Conservation (phyloP, 2,888 invertebrate species). For the Blastobasis lacticolella region DNA sequence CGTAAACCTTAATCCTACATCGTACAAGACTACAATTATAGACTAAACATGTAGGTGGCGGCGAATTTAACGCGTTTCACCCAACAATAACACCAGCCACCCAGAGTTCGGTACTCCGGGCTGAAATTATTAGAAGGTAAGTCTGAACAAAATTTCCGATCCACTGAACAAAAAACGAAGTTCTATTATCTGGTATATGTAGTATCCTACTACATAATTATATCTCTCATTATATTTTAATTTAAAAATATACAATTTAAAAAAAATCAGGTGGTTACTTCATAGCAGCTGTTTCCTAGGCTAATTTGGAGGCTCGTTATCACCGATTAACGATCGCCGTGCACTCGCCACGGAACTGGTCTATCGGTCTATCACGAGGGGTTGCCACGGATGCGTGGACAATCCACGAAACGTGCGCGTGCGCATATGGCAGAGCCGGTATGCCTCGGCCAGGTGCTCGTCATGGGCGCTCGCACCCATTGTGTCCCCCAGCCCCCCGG, state of each 20-base stretch:
- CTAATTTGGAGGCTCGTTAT: background rate
- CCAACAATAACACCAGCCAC: background rate
- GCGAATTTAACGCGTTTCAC: conserved; percentile 34
- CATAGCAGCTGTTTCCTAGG: no score
- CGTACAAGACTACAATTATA: conserved; percentile 32
- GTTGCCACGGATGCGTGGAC: conserved; percentile 22
- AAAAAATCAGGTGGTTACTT: no score
- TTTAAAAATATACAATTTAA: no score
- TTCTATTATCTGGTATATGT: no score
- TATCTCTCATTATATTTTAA: no score
- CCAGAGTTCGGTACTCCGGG: no score
- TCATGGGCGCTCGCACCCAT: conserved; percentile 72
- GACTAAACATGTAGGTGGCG: conserved; percentile 50
- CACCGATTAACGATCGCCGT: conserved; percentile 4
- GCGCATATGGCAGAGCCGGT: conserved; percentile 69
- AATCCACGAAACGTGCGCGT: conserved; percentile 6
- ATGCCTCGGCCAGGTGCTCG: conserved; percentile 64
- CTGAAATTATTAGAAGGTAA: no score
- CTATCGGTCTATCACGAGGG: conserved; percentile 7
- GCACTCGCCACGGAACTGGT: conserved; percentile 8
- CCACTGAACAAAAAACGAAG: no score
- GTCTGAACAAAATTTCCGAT: no score
- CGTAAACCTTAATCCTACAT: conserved; percentile 38
- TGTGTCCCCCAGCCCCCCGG: conserved; percentile 31
- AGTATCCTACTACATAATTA: no score